These are phyloP conservation scores for Limnothrissa miodon DNA, from an alignment of 2,113 vertebrate species.

Conservation along the genomic window DNA sequence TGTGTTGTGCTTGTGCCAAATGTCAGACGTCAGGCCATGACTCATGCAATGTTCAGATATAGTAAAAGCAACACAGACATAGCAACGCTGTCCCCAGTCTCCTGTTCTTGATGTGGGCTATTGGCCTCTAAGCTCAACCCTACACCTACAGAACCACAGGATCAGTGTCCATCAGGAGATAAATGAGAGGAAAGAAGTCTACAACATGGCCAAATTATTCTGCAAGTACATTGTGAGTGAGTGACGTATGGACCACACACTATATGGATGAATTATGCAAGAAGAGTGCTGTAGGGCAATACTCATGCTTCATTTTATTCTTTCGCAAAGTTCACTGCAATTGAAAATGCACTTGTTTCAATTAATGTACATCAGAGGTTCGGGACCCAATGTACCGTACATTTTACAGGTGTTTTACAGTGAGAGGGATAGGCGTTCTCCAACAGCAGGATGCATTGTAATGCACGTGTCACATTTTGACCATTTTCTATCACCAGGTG, in stretches of 20 bases:
- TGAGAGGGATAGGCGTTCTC: too few relatives aligned
- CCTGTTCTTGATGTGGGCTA: not conserved
- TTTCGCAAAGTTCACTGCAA: not conserved
- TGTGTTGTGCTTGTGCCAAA: conserved; percentile 50
- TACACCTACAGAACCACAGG: not conserved
- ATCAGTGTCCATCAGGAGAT: not conserved
- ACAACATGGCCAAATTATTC: not conserved
- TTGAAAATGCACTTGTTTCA: not conserved
- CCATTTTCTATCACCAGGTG: not conserved
- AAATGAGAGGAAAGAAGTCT: not conserved
- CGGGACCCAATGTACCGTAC: too few relatives aligned
- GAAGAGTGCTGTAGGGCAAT: not conserved
- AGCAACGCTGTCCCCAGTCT: not conserved
- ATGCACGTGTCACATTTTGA: too few relatives aligned
- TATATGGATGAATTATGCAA: too few relatives aligned
- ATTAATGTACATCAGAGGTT: too few relatives aligned
- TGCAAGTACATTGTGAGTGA: too few relatives aligned
- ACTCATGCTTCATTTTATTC: not conserved
- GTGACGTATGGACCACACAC: too few relatives aligned
- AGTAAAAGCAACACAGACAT: not conserved
- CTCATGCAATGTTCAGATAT: not conserved
- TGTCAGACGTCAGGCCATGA: conserved; percentile 38
- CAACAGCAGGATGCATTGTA: too few relatives aligned
- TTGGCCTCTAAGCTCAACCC: not conserved
- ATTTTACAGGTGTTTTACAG: too few relatives aligned